phyloP scores from a whole-genome alignment of 2,797 vertebrate genomes.

The Intellagama lesueurii region DNA sequence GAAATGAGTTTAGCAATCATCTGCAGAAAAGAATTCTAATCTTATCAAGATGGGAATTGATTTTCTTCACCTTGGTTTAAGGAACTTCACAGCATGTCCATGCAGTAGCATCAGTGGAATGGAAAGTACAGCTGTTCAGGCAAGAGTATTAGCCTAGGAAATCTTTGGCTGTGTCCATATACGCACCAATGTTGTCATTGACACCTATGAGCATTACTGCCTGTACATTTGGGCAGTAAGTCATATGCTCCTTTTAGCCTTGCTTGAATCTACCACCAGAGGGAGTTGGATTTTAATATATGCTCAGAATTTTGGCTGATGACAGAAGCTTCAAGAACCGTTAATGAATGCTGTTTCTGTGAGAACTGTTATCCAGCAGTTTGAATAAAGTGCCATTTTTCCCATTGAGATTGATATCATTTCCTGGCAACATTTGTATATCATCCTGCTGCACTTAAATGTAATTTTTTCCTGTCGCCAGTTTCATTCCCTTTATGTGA shows the following conservation, averaged over 20 bases:
- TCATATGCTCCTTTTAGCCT: not conserved
- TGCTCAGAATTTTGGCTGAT: not conserved
- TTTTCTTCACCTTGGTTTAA: conserved; percentile 30
- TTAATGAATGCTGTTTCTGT: conserved; percentile 11
- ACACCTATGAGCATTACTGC: fast-evolving
- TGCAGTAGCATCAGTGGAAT: conserved; percentile 22
- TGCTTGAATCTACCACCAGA: conserved; percentile 4
- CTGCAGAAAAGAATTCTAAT: conserved; percentile 39
- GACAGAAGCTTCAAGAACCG: conserved; percentile 14
- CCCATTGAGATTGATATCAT: conserved; percentile 3
- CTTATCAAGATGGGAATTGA: conserved; percentile 41
- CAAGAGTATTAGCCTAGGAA: not conserved
- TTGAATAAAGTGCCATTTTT: conserved; percentile 39
- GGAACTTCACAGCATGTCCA: conserved; percentile 13
- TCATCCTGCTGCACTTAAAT: not conserved
- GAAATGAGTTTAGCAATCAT: conserved; percentile 47
- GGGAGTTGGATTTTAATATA: not conserved
- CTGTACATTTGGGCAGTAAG: not conserved
- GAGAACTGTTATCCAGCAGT: not conserved
- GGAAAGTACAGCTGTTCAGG: conserved; percentile 45
- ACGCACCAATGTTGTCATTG: not conserved
- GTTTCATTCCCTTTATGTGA: not conserved
- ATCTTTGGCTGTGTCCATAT: conserved; percentile 14
- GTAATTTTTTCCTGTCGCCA: not conserved
- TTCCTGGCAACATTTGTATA: conserved; percentile 36